Percentiles rank a stretch among this genome's conserved stretches.
Conservation (phyloP, 2,113 vertebrate genomes). For the Salvelinus fontinalis region DNA sequence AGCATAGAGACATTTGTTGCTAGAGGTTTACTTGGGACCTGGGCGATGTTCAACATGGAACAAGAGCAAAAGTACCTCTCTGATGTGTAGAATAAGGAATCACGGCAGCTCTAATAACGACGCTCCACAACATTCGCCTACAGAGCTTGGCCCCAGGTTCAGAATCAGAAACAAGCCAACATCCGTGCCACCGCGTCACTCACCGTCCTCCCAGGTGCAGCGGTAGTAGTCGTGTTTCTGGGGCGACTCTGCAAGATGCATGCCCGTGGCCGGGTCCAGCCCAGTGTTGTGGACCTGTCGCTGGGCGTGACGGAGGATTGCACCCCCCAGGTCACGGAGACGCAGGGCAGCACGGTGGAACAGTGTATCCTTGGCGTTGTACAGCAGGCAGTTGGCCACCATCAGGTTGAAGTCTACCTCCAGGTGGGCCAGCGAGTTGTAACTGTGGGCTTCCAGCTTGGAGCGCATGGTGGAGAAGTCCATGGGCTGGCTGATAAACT, state of each 20-base stretch:
- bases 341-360: constrained; percentile 93
- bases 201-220: constrained; percentile 97
- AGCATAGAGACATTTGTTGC: too few species aligned
- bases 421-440: constrained; percentile 88
- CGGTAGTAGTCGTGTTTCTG: constrained; percentile 91
- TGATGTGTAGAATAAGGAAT: too few species aligned
- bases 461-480: constrained; percentile 96
- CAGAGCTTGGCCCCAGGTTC: too few species aligned
- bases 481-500: constrained; percentile 97
- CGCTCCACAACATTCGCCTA: too few species aligned
- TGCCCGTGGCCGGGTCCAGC: constrained; percentile 86
- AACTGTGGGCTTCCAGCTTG: constrained; percentile 91
- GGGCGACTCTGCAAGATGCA: constrained; percentile 89
- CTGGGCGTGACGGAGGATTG: constrained; percentile 89
- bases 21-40: too few species aligned
- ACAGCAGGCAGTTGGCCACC: constrained; percentile 97
- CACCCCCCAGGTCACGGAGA: constrained; percentile 88
- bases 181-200: constrained; percentile 47
- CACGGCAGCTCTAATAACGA: too few species aligned
- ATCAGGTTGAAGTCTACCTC: constrained; percentile 97
- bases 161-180: too few species aligned
- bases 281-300: constrained; percentile 90
- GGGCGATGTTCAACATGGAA: too few species aligned
- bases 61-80: too few species aligned
- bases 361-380: constrained; percentile 96